These are phyloP conservation scores for Anguilla pacifica DNA, from an alignment of 2,797 vertebrate species.

Conservation along the genomic window DNA sequence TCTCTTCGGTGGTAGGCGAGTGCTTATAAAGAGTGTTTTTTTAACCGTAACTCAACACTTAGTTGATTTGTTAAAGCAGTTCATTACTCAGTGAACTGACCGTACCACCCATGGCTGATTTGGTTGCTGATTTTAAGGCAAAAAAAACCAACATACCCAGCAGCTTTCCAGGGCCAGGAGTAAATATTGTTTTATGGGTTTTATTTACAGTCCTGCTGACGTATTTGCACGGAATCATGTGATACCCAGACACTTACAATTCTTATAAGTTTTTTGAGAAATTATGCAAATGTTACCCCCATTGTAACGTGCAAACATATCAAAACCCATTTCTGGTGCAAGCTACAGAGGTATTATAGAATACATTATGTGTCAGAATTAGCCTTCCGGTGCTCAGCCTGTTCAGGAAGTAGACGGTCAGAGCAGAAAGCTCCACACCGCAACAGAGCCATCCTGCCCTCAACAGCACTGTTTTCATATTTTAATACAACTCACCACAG, in stretches of 20 bases:
- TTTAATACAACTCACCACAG: neutral
- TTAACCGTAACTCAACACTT: neutral
- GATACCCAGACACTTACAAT: neutral
- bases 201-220: neutral
- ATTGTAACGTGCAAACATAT: neutral
- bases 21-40: neutral
- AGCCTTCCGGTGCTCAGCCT: conserved; percentile 37
- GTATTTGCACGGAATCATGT: neutral
- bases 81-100: neutral
- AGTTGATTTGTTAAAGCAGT: neutral
- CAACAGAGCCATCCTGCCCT: conserved; percentile 6
- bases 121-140: no score
- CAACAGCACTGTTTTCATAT: neutral
- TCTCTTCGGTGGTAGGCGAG: no score
- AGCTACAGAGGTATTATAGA: neutral
- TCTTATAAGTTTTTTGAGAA: neutral
- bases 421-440: conserved; percentile 21
- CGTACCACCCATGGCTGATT: neutral
- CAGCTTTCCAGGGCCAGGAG: no score
- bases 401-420: conserved; percentile 55
- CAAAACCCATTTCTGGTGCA: neutral
- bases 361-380: neutral
- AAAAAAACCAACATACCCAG: no score
- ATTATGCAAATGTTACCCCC: no score
- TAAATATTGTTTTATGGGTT: neutral